phyloP scores from a whole-genome alignment of 2,113 vertebrate genomes.

The Hydrochoerus hydrochaeris region DNA sequence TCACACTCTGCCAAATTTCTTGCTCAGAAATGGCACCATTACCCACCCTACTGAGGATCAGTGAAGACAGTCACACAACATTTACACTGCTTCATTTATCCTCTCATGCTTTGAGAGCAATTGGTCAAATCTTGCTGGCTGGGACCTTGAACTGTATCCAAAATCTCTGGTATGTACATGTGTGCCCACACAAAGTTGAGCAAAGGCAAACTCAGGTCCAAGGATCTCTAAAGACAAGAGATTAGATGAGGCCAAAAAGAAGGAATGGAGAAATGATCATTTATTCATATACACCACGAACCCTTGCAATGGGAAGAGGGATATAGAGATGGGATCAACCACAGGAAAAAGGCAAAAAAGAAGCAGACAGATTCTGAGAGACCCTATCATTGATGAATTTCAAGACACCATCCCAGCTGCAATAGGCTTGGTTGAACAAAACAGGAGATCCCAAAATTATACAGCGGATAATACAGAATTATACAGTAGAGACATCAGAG shows the following conservation, averaged over 20 bases:
- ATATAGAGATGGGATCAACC: background rate
- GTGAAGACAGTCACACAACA: background rate
- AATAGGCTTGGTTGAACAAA: background rate
- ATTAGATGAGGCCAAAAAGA: background rate
- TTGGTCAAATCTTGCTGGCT: background rate
- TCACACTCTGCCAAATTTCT: background rate
- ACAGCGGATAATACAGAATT: background rate
- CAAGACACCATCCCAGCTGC: background rate
- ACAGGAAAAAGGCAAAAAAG: background rate
- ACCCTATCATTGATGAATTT: background rate
- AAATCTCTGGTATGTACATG: background rate
- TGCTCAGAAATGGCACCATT: background rate
- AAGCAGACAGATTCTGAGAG: background rate
- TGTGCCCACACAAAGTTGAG: background rate
- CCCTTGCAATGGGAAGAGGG: background rate
- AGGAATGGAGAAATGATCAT: accelerated
- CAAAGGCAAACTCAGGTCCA: background rate
- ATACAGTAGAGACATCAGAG: background rate
- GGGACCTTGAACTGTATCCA: background rate
- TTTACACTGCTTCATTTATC: background rate
- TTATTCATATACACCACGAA: background rate
- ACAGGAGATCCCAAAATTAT: background rate
- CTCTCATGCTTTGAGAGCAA: background rate
- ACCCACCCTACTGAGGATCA: background rate
- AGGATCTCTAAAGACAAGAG: background rate